Percentiles rank a stretch among this genome's conserved stretches.
Conservation (phyloP, 2,113 vertebrate genomes). For the Ammodytes dubius region DNA sequence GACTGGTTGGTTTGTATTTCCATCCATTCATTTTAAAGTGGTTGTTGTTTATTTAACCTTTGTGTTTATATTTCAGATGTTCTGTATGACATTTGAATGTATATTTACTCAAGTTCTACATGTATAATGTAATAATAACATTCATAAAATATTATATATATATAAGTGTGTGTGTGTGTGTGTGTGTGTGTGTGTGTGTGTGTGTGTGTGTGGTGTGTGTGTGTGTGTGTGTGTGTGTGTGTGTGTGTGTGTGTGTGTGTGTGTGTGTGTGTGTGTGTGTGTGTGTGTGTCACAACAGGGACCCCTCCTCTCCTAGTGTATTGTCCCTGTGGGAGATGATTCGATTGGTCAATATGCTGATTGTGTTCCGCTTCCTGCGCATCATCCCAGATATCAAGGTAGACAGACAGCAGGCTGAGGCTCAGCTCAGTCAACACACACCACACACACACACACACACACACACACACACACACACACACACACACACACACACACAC, state of each 20-base stretch:
- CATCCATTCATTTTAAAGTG: background rate
- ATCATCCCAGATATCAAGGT: constrained; percentile 95
- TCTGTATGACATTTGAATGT: background rate
- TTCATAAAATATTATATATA: too few species aligned
- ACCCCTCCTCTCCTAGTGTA: constrained; percentile 69
- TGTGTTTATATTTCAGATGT: background rate
- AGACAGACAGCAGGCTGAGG: background rate
- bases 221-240: constrained; percentile 2
- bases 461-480: too few species aligned
- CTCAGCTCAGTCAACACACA: too few species aligned
- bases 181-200: background rate
- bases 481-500: too few species aligned
- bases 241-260: constrained; percentile 5
- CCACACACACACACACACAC: too few species aligned
- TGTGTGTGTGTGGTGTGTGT: constrained; percentile 9
- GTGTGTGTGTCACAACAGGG: constrained; percentile 81
- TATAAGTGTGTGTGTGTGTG: too few species aligned
- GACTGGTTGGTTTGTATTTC: constrained; percentile 85
- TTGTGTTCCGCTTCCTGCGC: constrained; percentile 93
- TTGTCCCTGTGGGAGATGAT: constrained; percentile 94
- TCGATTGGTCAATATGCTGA: constrained; percentile 91
- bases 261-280: constrained; percentile 65
- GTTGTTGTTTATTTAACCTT: background rate
- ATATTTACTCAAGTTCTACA: background rate
- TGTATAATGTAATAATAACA: background rate